phyloP scores from a whole-genome alignment of 2,113 vertebrate genomes.

The Trogon melanurus region DNA sequence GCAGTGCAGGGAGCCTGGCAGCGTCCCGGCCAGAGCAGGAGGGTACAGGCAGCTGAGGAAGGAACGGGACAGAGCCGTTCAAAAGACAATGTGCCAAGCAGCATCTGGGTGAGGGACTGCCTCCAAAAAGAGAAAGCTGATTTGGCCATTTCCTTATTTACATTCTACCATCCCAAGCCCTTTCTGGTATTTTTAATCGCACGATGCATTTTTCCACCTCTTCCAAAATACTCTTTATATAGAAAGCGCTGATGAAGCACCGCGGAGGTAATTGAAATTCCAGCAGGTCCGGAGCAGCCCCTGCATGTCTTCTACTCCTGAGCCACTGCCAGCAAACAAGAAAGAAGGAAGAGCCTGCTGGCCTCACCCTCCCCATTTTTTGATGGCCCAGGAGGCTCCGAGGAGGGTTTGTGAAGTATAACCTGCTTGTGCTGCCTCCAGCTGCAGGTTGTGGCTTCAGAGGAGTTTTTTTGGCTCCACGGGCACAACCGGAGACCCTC shows the following conservation, averaged over 20 bases:
- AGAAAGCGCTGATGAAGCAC: not conserved
- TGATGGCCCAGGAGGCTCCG: not conserved
- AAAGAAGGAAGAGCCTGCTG: not conserved
- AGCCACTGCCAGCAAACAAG: not conserved
- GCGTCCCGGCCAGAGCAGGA: not conserved
- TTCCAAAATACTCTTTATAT: not conserved
- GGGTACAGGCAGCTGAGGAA: not conserved
- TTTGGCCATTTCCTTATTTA: not conserved
- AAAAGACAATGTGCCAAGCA: not conserved
- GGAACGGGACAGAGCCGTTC: not conserved
- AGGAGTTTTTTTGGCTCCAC: not conserved
- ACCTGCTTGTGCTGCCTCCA: not conserved
- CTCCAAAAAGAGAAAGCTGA: not conserved
- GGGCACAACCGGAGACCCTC: not conserved
- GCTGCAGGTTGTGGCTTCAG: not conserved
- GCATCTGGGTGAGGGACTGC: not conserved
- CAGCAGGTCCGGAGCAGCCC: not conserved
- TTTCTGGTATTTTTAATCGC: not conserved
- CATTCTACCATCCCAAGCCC: not conserved
- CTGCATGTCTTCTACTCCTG: not conserved
- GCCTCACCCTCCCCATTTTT: rapidly evolving
- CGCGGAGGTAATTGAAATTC: not conserved
- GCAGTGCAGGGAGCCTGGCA: not conserved
- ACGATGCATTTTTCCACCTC: not conserved
- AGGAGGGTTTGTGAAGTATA: not conserved